Evolutionary conservation across 2,888 invertebrate species (phyloP), one percentile per base, ranked within the genome.

Genomic region (Rhodophaea formosa): DNA sequence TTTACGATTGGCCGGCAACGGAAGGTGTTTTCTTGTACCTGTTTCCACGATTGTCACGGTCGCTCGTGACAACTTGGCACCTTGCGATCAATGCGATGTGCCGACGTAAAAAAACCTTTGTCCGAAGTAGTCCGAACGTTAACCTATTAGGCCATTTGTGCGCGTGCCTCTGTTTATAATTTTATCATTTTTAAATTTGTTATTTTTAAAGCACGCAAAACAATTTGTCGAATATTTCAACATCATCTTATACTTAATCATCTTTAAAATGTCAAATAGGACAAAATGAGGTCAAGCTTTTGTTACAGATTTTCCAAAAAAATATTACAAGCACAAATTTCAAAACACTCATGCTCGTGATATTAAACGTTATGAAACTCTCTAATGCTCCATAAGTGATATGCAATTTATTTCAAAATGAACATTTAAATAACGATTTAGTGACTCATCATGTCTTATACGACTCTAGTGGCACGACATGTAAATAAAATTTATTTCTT

Each of bases 61-160:
- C 59, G 70, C 70, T 77, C 79, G 79, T 79, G 79, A 79, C 80
- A 75, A 72, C 68, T 73, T 71, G 64, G 62, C 77, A 79, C 83
- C 83, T 82, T 82, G 79, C 79, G 69, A 74, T 70, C 67, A 64
- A 57, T 62, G 62, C 65, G 66, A 72, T 70, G 72, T 71, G 57
- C 66, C 61, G 46, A 65, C 70, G 62, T 69, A 71, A 77, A 75
- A 73, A 71, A 66, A 68, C 64, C 66, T 64, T 78, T 80, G 79
- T 82, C 72, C 80, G 79, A 75, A 72, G 75, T 49, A 49, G 30
- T 32, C 49, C 49, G 51, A 51, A 51, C 51, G 51, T 68, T 53
- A 61, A 62, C 65, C 71, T 77, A 78, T 77, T 78, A 74, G 67
- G 60, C 60, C 56, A 69, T 71, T 67, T 70, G 70, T 72, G 75